Evolutionary conservation across 2,113 vertebrate genomes (phyloP).

Genomic region (Talpa occidentalis): DNA sequence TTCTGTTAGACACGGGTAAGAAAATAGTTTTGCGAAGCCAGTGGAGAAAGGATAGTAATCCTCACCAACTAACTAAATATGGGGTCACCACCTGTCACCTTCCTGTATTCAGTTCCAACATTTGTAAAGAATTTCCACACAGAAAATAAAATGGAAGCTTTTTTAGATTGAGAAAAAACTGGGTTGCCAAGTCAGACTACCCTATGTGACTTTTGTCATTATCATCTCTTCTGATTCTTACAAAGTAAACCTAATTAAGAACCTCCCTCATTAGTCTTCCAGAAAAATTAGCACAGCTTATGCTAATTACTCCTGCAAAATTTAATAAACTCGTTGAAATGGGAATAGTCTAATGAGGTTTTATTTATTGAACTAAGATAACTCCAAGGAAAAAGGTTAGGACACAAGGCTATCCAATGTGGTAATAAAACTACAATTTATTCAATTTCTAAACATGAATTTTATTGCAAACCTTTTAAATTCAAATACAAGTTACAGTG

Average conservation of each 20-base stretch:
- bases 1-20: constrained; percentile 69
- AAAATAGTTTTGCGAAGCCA: constrained; percentile 70
- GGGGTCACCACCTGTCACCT: constrained; percentile 52
- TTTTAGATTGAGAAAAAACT: constrained; percentile 82
- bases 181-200: constrained; percentile 82
- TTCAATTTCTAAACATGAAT: constrained; percentile 89
- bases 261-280: constrained; percentile 99
- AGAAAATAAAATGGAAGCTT: constrained; percentile 70
- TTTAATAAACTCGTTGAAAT: constrained; percentile 99
- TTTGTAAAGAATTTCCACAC: constrained; percentile 59
- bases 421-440: constrained; percentile 91
- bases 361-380: constrained; percentile 99
- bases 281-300: constrained; percentile 99
- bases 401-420: constrained; percentile 87
- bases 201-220: constrained; percentile 90
- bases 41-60: constrained; percentile 56
- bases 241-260: constrained; percentile 98
- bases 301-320: constrained; percentile 99
- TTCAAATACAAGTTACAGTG: constrained; percentile 89
- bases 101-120: constrained; percentile 55
- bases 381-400: constrained; percentile 94
- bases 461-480: constrained; percentile 91
- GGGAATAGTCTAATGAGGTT: constrained; percentile 99
- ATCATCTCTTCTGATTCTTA: constrained; percentile 93
- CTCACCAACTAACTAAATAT: constrained; percentile 41